Evolutionary conservation across 2,797 vertebrate species (phyloP).

Genomic region (Periophthalmus magnuspinnatus): DNA sequence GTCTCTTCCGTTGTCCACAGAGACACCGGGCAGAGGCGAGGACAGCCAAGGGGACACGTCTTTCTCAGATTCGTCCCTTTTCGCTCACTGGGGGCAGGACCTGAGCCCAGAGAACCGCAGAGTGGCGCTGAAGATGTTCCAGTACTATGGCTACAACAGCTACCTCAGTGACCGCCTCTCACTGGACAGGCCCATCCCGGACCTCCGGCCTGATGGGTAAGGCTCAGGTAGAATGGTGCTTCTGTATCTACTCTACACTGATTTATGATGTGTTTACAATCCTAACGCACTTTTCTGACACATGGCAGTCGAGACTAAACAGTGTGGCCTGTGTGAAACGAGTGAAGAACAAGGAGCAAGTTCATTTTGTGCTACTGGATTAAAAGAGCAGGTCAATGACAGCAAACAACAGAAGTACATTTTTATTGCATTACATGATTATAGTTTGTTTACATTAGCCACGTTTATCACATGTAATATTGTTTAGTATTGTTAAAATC

Average conservation of each 20-base stretch:
- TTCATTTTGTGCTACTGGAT: not conserved
- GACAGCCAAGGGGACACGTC: constrained; percentile 80
- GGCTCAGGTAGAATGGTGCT: constrained; percentile 41
- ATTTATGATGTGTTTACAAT: not conserved
- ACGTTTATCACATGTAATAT: not conserved
- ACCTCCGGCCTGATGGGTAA: constrained; percentile 95
- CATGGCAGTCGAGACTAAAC: not conserved
- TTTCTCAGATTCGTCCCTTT: constrained; percentile 93
- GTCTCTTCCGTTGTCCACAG: constrained; percentile 76
- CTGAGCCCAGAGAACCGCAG: constrained; percentile 87
- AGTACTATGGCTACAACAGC: constrained; percentile 97
- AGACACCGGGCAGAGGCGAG: constrained; percentile 87
- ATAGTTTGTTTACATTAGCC: not conserved
- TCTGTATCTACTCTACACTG: constrained; percentile 7
- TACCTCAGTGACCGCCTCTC: constrained; percentile 97
- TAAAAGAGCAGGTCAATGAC: not conserved
- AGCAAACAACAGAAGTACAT: not conserved
- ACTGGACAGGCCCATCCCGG: constrained; percentile 86
- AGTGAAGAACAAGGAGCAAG: not conserved
- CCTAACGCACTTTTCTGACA: not conserved
- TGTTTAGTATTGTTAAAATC: not conserved
- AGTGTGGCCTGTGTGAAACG: not conserved
- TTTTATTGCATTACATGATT: not conserved
- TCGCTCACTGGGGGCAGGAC: constrained; percentile 95
- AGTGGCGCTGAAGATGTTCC: constrained; percentile 92